A percentile compares a stretch with the other conserved stretches of the same genome.
phyloP scores from a whole-genome alignment of 1,140 invertebrate species.

The Calliphora vicina region DNA sequence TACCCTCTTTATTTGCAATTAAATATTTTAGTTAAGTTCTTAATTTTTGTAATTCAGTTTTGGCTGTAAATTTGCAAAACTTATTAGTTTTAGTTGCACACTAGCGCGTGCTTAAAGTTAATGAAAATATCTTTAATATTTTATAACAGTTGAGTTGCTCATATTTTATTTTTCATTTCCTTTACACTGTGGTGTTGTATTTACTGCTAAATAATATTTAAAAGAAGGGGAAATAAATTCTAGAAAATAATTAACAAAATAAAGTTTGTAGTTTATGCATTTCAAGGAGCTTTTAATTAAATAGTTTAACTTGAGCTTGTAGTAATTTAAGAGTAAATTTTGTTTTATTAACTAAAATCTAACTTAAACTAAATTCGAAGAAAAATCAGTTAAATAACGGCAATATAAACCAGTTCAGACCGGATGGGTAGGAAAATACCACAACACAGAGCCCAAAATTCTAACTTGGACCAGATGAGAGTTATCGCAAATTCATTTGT shows the following conservation, averaged over 20 bases:
- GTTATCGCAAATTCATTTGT: no score
- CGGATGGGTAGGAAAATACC: no score
- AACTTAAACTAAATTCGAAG: no score
- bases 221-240: background rate
- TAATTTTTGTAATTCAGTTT: background rate
- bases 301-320: background rate
- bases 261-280: no score
- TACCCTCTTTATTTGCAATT: background rate
- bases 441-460: no score
- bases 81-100: background rate
- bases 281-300: background rate
- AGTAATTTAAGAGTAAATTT: no score
- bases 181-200: background rate
- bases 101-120: slow-evolving; percentile 8
- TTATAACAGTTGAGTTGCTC: background rate
- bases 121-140: background rate
- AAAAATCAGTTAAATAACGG: no score
- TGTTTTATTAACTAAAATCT: no score
- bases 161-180: background rate
- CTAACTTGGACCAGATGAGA: no score
- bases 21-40: background rate
- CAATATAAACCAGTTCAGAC: no score
- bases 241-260: no score
- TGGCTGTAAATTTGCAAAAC: background rate
- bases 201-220: background rate